phyloP scores from a whole-genome alignment of 1,140 invertebrate genomes.

The Magallana gigas region DNA sequence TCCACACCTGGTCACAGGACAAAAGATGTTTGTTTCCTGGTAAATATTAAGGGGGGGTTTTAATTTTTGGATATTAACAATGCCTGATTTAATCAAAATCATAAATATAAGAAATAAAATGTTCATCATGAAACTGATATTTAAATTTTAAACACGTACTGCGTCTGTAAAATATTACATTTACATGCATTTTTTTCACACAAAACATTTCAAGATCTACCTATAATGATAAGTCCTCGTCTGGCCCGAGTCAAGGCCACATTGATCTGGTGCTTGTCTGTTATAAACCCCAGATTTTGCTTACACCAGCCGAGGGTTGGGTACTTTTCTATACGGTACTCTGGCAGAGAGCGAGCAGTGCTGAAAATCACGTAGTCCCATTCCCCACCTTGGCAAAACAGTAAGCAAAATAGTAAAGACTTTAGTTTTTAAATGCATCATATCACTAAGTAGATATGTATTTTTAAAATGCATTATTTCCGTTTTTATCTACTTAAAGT shows the following conservation, averaged over 20 bases:
- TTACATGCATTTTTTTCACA: too few relatives aligned
- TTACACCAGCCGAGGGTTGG: conserved; percentile 71
- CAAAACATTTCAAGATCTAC: conserved; percentile 50
- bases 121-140: not conserved
- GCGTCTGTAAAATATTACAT: not conserved
- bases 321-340: conserved; percentile 66
- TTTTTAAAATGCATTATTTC: too few relatives aligned
- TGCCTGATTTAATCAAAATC: too few relatives aligned
- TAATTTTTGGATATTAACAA: too few relatives aligned
- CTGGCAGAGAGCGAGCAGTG: conserved; percentile 68
- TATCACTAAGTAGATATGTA: too few relatives aligned
- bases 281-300: conserved; percentile 75
- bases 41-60: too few relatives aligned
- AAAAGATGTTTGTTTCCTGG: conserved; percentile 31
- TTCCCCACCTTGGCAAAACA: conserved; percentile 64
- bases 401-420: not conserved
- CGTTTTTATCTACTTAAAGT: too few relatives aligned
- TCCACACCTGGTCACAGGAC: conserved; percentile 27
- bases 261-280: conserved; percentile 73
- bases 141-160: not conserved
- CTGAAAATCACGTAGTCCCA: conserved; percentile 74
- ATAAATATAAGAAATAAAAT: too few relatives aligned
- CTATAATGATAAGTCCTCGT: conserved; percentile 74
- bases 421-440: too few relatives aligned
- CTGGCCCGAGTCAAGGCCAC: conserved; percentile 74